phyloP scores from a whole-genome alignment of 1,140 invertebrate genomes.

The Lasaia peninsularis region DNA sequence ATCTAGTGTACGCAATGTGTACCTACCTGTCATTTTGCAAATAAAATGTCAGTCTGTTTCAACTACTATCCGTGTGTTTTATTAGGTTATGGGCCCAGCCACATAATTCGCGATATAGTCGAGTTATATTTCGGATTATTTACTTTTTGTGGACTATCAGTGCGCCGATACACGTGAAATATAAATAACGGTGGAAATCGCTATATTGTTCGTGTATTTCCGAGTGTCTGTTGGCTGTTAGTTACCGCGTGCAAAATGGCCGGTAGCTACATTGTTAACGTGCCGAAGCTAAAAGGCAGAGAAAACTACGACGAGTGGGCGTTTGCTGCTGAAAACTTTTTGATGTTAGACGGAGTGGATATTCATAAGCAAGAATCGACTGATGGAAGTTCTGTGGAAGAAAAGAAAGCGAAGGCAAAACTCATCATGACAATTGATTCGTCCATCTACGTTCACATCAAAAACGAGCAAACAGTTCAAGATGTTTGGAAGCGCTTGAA shows the following conservation, averaged over 20 bases:
- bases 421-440: slow-evolving; percentile 24
- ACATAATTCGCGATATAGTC: slow-evolving; percentile 4
- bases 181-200: slow-evolving; percentile 16
- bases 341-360: slow-evolving; percentile 18
- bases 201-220: slow-evolving; percentile 2
- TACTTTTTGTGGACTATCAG: slow-evolving; percentile 18
- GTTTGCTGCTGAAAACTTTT: slow-evolving; percentile 22
- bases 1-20: too few relatives aligned
- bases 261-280: slow-evolving; percentile 22
- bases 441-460: slow-evolving; percentile 23
- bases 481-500: slow-evolving; percentile 18
- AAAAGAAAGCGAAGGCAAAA: slow-evolving; percentile 22
- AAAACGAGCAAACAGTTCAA: slow-evolving; percentile 24
- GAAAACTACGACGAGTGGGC: too few relatives aligned
- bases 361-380: slow-evolving; percentile 18
- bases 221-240: neutral
- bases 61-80: too few relatives aligned
- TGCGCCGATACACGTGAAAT: slow-evolving; percentile 6
- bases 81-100: slow-evolving; percentile 8
- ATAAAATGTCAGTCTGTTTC: too few relatives aligned
- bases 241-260: slow-evolving; percentile 11
- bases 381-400: slow-evolving; percentile 16
- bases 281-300: too few relatives aligned
- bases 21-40: too few relatives aligned
- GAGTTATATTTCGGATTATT: slow-evolving; percentile 5